Evolutionary conservation across 2,113 vertebrate species (phyloP), one percentile per base, ranked within the genome.

Genomic region (Bagarius yarrelli): DNA sequence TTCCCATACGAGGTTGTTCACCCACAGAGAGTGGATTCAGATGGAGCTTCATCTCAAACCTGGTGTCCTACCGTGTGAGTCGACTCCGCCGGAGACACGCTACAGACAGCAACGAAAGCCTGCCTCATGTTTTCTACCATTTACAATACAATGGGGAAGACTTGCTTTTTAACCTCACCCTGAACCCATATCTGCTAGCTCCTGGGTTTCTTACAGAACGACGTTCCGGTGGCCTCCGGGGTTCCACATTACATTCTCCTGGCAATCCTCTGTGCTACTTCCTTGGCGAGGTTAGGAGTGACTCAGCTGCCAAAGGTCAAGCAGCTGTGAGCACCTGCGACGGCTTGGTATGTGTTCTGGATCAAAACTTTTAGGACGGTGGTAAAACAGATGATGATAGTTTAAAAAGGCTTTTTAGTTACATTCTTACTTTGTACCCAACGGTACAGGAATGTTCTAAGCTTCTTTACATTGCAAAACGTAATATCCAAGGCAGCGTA

Each of bases 321-420:
- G 98, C 97, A 0, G 95, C 95, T 4, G 93, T 98, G 74, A 99
- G 97, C 66, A 94, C 95, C 32, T 99, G 98, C 14, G 89, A 93
- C 1, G 98, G 98, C 67, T 91, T 99, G 94, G 97, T 99, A 87
- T 96, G 97, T 92, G 27, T 23, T 1, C 47, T 61, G 19, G 23
- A 12, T 76, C 11, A 47, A 25, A 57, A n/a, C 18, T 34, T 19
- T 56, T 44, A 25, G 11, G 9, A 25, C 4, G 23, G 2, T 15
- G 25, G 8, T 50, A 27, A 55, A 78, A 23, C 2, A 3, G 15
- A 34, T 70, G n/a, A 50, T 66, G 9, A 23, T 47, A 34, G 44
- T 15, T 25, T 64, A 40, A 47, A 47, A 47, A 47, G 47, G 25
- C 15, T 47, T 5, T 2, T 0, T 66, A 13, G 0, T 8, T 69